Conservation (phyloP, 2,888 invertebrate species). For the Steinernema carpocapsae region DNA sequence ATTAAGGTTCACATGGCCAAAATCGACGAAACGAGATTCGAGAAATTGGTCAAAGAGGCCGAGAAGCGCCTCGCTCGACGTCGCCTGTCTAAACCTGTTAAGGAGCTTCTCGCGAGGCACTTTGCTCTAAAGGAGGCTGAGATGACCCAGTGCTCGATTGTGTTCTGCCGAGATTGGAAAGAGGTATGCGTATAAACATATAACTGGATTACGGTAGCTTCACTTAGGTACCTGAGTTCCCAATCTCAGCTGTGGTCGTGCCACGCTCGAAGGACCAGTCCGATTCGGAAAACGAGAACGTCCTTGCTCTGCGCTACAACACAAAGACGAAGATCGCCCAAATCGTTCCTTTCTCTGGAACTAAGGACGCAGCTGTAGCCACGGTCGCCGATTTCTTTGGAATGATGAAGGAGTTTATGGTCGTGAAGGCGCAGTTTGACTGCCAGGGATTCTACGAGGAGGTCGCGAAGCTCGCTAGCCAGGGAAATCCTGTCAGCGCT, state of each 20-base stretch:
- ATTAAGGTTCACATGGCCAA: no score
- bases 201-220: conserved; percentile 95
- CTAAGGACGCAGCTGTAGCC: conserved; percentile 83
- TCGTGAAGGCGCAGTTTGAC: conserved; percentile 96
- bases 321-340: conserved; percentile 86
- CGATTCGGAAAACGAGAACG: conserved; percentile 88
- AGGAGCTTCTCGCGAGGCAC: no score
- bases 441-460: conserved; percentile 78
- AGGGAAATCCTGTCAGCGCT: conserved; percentile 73
- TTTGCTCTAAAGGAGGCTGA: no score
- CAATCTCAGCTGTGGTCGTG: conserved; percentile 74
- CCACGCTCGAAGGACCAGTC: conserved; percentile 95
- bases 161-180: background rate
- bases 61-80: no score
- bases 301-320: conserved; percentile 97
- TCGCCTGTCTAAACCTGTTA: no score
- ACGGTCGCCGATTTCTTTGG: conserved; percentile 80
- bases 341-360: conserved; percentile 94
- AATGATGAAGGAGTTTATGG: conserved; percentile 88
- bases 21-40: no score
- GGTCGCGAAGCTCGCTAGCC: conserved; percentile 85
- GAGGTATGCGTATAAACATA: background rate
- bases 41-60: no score
- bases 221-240: conserved; percentile 87
- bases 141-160: background rate